Evolutionary conservation across 37 sponge, comb jelly and placozoan species (phyloP).

Genomic region (Chondrilla cf. caribensis): DNA sequence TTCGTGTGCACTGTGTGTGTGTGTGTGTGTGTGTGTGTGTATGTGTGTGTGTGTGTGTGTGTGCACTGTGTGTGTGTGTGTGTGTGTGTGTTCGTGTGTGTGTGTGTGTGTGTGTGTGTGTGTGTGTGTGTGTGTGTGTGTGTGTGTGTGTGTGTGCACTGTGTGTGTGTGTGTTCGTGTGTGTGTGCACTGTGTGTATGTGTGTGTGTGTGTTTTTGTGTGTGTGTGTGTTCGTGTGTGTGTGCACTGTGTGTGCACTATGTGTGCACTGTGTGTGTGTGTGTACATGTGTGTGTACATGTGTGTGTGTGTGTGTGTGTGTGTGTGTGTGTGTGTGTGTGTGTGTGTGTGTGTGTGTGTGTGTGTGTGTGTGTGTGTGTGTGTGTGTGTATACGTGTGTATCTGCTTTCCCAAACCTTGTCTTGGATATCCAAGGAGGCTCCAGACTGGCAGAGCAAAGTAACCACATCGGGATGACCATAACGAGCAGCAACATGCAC

Average conservation of each 20-base stretch:
- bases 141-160: slow-evolving; percentile 15
- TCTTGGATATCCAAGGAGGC: slow-evolving; percentile 69
- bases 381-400: slow-evolving; percentile 18
- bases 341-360: slow-evolving; percentile 5
- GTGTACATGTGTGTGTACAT: background rate
- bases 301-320: no score
- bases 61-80: slow-evolving; percentile 9
- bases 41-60: slow-evolving; percentile 21
- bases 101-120: slow-evolving; percentile 16
- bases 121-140: slow-evolving; percentile 23
- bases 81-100: slow-evolving; percentile 15
- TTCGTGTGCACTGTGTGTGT: no score
- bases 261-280: background rate
- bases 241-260: no score
- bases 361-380: slow-evolving; percentile 23
- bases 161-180: background rate
- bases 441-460: slow-evolving; percentile 44
- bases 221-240: background rate
- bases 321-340: background rate
- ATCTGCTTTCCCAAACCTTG: slow-evolving; percentile 38
- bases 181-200: slow-evolving; percentile 20
- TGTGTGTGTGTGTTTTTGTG: slow-evolving; percentile 14
- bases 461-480: slow-evolving; percentile 75
- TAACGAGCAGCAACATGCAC: slow-evolving; percentile 81
- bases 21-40: slow-evolving; percentile 23